Evolutionary conservation across 37 sponge, comb jelly and placozoan genomes (phyloP).

Genomic region (Mnemiopsis leidyi): DNA sequence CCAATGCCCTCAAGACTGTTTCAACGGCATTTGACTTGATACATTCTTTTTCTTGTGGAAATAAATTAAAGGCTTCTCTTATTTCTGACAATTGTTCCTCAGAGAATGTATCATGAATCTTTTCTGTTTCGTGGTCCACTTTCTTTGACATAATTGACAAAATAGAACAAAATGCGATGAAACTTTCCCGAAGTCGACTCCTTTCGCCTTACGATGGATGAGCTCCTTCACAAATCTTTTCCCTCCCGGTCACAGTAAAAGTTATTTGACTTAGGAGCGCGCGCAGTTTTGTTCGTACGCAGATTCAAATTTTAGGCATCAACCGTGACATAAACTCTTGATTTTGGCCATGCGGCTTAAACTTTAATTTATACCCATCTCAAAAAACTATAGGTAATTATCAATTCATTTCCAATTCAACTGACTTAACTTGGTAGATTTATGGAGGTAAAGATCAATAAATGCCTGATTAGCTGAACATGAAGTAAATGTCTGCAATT

Average conservation of each 20-base stretch:
- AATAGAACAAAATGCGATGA: neutral
- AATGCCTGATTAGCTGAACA: too few species aligned
- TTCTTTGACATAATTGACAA: conserved; percentile 9
- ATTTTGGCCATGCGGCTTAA: too few species aligned
- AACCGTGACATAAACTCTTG: neutral
- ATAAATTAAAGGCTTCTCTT: conserved; percentile 24
- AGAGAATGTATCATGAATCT: neutral
- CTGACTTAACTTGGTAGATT: too few species aligned
- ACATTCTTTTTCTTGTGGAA: conserved; percentile 28
- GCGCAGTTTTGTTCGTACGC: neutral
- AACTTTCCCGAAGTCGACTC: too few species aligned
- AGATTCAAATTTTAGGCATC: neutral
- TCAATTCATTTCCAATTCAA: too few species aligned
- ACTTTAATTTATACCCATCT: too few species aligned
- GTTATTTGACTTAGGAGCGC: neutral
- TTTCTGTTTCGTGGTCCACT: neutral
- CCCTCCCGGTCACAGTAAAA: neutral
- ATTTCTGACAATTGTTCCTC: conserved; percentile 7
- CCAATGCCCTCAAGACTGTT: neutral
- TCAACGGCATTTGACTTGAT: neutral
- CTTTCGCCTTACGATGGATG: too few species aligned
- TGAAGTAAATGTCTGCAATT: too few species aligned
- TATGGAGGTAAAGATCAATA: too few species aligned
- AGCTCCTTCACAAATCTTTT: neutral
- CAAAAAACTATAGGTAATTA: too few species aligned